Evolutionary conservation across 1,140 invertebrate species (phyloP), one percentile per base, ranked within the genome.

Genomic region (Orius insidiosus): DNA sequence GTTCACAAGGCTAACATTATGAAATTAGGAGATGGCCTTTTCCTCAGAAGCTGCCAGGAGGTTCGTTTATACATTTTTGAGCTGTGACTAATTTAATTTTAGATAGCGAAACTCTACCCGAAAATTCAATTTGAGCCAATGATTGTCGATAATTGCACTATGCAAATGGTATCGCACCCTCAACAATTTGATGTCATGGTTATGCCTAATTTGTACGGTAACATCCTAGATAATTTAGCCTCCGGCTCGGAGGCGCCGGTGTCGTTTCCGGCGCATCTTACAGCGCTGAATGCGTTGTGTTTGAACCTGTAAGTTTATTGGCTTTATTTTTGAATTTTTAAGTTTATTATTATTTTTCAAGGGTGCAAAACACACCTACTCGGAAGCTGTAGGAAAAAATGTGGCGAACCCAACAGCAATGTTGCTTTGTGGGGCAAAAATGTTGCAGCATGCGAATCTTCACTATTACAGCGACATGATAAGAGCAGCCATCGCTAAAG

Each of bases 1-100:
- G 88, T 98, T 14, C 94, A 98, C 64, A 98, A 99, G 66, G 95
- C 95, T 2, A 98, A 99, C 59, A 99, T 99, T 58, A 98, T 98
- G 95, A 99, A 98, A 63, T 67, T 98, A 7, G 88, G 88, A 11
- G 94, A 98, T 67, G 94, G 94, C 7, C 67, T 98, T 2, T 98
- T 98, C 60, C 64, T 98, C 36, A 77, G 74, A 56, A 85, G 78
- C 38, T 94, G 90, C 59, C 72, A 80, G 59, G 82, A 95, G 62
- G 82, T 86, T 41, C 40, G 24, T 41, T 16, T 5, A 30, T n/a
- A n/a, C n/a, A n/a, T n/a, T 38, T 34, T 45, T 15, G 7, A 24
- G 24, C 24, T 4, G 7, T 24, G 7, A 24, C 24, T 24, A 24
- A 24, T 42, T 15, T 52, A 2, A 47, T 50, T 56, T 59, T 43